These are phyloP conservation scores for Cathartes aura DNA, from an alignment of 2,113 vertebrate species.

Conservation along the genomic window DNA sequence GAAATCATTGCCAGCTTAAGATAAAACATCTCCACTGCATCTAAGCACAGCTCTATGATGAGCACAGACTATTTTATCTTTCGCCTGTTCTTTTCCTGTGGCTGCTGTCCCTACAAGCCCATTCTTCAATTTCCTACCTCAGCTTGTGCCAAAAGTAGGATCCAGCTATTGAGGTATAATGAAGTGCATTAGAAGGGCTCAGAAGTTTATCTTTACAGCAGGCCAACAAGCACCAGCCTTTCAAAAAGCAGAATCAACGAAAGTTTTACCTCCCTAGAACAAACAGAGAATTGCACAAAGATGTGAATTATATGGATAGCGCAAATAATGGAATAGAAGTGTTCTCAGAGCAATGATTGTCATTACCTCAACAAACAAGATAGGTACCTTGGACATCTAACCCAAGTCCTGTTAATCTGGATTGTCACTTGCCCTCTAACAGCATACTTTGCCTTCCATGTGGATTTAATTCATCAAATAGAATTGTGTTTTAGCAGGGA, in stretches of 20 bases:
- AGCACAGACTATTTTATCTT: neutral
- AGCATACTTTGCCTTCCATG: neutral
- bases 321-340: neutral
- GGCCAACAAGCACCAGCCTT: neutral
- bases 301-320: neutral
- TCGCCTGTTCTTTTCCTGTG: neutral
- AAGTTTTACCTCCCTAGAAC: neutral
- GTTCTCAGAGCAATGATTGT: neutral
- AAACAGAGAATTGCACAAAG: neutral
- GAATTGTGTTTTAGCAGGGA: neutral
- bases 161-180: neutral
- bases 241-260: neutral
- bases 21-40: neutral
- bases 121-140: neutral
- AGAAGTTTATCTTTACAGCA: neutral
- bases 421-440: neutral
- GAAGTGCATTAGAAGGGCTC: neutral
- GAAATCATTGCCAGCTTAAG: neutral
- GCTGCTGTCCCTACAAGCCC: neutral
- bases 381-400: neutral
- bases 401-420: neutral
- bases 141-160: neutral
- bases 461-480: neutral
- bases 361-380: neutral
- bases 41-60: neutral